Base-by-base conservation (phyloP, 2,113 vertebrate species). In the Callorhinus ursinus region DNA sequence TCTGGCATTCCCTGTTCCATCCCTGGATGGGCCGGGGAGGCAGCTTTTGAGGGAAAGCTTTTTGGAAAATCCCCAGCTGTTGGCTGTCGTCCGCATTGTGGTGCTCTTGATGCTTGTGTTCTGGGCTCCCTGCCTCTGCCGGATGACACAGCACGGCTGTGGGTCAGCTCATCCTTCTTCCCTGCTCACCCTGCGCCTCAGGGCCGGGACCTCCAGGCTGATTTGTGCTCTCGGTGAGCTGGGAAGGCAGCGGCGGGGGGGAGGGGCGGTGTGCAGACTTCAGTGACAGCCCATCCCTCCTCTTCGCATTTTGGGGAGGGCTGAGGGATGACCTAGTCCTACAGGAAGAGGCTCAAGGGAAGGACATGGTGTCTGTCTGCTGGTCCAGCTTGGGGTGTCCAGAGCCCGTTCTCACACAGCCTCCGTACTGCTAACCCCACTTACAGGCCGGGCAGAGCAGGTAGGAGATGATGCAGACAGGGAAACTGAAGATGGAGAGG, bases 61-160 rank as follows among this genome's bases (percentile, higher is more conserved):
- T 93, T 76, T 76, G 96, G 97, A 83, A 95, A 95, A 42, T 61
- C 42, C 36, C 31, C 95, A 94, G 85, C 84, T 87, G 24, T 53
- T 74, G 72, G 91, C 67, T 6, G n/a, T n/a, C 94, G 93, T 89
- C 97, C 97, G 74, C 97, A 85, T 21, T 65, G 22, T 59, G 76
- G 77, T 61, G 13, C 90, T 94, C 85, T 94, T 77, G 77, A 72
- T 14, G 85, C 46, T 46, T 49, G 88, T 88, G 96, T 97, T 98
- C 97, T 97, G 97, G 97, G 96, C 98, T 98, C 26, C 79, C 88
- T 98, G 96, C 98, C 96, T 91, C 97, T 96, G 95, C 46, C 71
- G 21, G 79, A 86, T 97, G 98, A 85, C 31, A 28, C 85, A 95
- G 98, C 95, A 96, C 49, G 92, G 33, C 96, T 92, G 93, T 83